Base-by-base conservation (phyloP, 2,888 invertebrate genomes). In the Escarpia spicata region DNA sequence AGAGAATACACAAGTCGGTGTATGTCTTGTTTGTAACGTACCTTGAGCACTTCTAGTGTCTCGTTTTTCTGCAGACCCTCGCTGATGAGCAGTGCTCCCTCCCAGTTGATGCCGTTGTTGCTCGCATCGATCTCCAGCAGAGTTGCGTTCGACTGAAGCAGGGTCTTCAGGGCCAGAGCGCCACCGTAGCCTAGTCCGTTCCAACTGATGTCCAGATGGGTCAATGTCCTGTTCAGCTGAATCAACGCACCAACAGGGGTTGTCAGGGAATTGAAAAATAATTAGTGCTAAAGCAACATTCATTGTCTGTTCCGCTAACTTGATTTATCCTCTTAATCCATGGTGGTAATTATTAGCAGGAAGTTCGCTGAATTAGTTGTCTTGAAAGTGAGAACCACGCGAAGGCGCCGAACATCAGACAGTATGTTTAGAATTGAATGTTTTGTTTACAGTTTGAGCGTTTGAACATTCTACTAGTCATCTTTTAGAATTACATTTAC, bases 181-280 rank as follows among this genome's bases (percentile, higher is more conserved):
- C 95, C 95, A 44, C 95, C 95, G 91, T 95, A 95, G 0, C 94
- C 95, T 2, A 95, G 93, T 12, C 95, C 95, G 93, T 95, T 95
- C 95, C 95, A 95, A 8, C 95, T 94, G 1, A 95, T 91, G 92
- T 95, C 93, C 89, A 95, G 92, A 0, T 92, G 92, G 19, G 93
- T 93, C 15, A 95, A 91, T 0, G 93, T 93, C 12, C 92, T 91
- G 92, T 95, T 95, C 43, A 93, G 92, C 95, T 95, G 93, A 1
- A 93, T 91, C 90, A n/a, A 90, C 92, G 37, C 10, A 44, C 44
- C 15, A 31, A 52, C 1, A 12, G 12, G 8, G 52, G 37, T 37
- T 37, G 37, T 37, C 37, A 37, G 0, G 37, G 1, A 37, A 37
- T 0, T 9, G 52, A 9, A 52, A 3, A 52, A 2, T 9, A 4